phyloP scores from a whole-genome alignment of 2,888 invertebrate genomes.

The Pomacea canaliculata region DNA sequence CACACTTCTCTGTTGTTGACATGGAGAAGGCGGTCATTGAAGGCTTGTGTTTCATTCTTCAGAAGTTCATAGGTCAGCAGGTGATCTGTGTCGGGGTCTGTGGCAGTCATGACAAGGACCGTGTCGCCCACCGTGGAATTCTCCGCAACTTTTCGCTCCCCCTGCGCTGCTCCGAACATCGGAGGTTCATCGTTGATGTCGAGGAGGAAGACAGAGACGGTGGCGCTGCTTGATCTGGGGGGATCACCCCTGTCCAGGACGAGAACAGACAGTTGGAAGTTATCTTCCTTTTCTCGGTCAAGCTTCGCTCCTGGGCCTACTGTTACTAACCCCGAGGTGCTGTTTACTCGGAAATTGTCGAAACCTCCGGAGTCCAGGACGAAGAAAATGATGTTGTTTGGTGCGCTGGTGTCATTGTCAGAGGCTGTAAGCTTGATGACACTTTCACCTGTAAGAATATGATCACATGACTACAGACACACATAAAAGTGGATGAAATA shows the following conservation, averaged over 20 bases:
- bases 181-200: constrained; percentile 95
- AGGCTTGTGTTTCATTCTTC: constrained; percentile 25
- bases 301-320: constrained; percentile 87
- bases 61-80: constrained; percentile 17
- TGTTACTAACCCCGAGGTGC: constrained; percentile 83
- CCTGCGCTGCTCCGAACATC: not conserved
- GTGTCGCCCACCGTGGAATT: not conserved
- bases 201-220: constrained; percentile 79
- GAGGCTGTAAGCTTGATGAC: constrained; percentile 49
- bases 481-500: too few relatives aligned
- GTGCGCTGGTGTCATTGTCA: constrained; percentile 57
- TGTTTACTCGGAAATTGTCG: constrained; percentile 93
- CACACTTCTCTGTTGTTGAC: constrained; percentile 10
- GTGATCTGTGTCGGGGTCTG: constrained; percentile 23
- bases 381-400: constrained; percentile 91
- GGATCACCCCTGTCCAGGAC: constrained; percentile 61
- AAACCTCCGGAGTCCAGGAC: constrained; percentile 89
- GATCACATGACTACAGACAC: too few relatives aligned
- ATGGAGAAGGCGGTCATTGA: constrained; percentile 17
- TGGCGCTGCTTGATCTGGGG: constrained; percentile 36
- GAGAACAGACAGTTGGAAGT: constrained; percentile 55
- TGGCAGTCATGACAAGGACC: constrained; percentile 19
- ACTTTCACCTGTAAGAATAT: constrained; percentile 29
- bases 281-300: constrained; percentile 80
- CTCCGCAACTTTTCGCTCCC: constrained; percentile 1